Base-by-base conservation (phyloP, 64 coral and sea anemone genomes). In the Pocillopora verrucosa region DNA sequence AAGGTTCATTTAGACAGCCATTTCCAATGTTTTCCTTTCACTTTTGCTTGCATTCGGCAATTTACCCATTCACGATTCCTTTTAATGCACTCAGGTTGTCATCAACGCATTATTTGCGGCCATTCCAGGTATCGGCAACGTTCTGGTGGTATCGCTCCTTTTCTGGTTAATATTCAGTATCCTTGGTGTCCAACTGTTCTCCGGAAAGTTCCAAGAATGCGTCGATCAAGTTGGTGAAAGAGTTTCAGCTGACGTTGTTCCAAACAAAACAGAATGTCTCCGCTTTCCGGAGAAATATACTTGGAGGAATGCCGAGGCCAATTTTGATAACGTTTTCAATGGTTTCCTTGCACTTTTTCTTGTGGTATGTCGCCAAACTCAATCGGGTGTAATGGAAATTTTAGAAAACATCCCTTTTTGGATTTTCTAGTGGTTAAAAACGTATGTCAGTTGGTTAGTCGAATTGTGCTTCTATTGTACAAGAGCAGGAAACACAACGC, bases 161-260 rank as follows among this genome's bases (percentile, higher is more conserved):
- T 96, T 96, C 60, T 96, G 94, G 94, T 84, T 96, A 56, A 92
- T 96, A 90, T 96, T 96, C 80, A 96, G 94, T 58, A 96, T 96
- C 34, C 83, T 92, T 61, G 94, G 94, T 3, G 94, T 96, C 1
- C 94, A 96, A 79, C 76, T 96, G 73, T 96, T 96, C 81, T 91
- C 94, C 80, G 94, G 94, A 59, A 92, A 92, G 56, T 89, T 64
- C 77, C 41, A 88, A 36, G 63, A 78, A 70, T 96, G 94, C 36
- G 87, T 92, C 0, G 90, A 96, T 59, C 65, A 58, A 0, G 89
- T 89, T 7, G 90, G 73, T 6, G 82, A 92, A 76, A 81, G 90
- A 25, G 58, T 92, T 61, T 9, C 75, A 68, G 77, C 87, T 36
- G 87, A 59, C 30, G 75, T 89, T 30, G 70, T 92, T 59, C 79